Conservation (phyloP, 2,888 invertebrate species). For the Stramonita haemastoma region DNA sequence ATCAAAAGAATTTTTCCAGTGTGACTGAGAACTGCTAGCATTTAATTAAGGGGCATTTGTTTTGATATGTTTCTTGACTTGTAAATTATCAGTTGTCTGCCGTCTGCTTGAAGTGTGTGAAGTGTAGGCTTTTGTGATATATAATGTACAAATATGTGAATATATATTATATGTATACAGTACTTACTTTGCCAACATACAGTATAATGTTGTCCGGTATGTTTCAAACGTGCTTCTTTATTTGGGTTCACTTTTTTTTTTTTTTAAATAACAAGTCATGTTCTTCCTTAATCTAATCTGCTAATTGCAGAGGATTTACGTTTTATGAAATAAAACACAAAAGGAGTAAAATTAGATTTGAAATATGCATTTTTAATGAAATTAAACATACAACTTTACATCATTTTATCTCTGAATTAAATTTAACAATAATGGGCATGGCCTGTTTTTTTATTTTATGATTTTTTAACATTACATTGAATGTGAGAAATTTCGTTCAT, state of each 20-base stretch:
- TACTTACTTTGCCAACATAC: slow-evolving; percentile 13
- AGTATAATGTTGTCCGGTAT: not conserved
- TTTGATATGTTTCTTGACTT: not conserved
- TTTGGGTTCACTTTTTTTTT: not conserved
- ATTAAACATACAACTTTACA: too few species aligned
- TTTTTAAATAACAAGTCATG: not conserved
- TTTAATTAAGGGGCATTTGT: slow-evolving; percentile 17
- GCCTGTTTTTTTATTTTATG: too few species aligned
- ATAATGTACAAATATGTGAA: slow-evolving; percentile 5
- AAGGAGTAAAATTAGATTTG: too few species aligned
- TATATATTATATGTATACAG: slow-evolving; percentile 27
- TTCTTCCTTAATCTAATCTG: not conserved
- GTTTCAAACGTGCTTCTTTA: not conserved
- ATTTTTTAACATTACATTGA: too few species aligned
- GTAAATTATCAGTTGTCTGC: not conserved
- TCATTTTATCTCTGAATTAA: too few species aligned
- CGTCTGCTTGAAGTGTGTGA: slow-evolving; percentile 10
- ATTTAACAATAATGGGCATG: too few species aligned
- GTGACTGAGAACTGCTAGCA: not conserved
- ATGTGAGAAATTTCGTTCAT: too few species aligned
- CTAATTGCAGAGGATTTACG: not conserved
- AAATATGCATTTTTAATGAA: too few species aligned
- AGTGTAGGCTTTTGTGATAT: slow-evolving; percentile 30
- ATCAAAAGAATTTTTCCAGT: not conserved
- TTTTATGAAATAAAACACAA: not conserved